These are phyloP conservation scores for Indicator indicator DNA, from an alignment of 2,113 vertebrate species.

Conservation along the genomic window DNA sequence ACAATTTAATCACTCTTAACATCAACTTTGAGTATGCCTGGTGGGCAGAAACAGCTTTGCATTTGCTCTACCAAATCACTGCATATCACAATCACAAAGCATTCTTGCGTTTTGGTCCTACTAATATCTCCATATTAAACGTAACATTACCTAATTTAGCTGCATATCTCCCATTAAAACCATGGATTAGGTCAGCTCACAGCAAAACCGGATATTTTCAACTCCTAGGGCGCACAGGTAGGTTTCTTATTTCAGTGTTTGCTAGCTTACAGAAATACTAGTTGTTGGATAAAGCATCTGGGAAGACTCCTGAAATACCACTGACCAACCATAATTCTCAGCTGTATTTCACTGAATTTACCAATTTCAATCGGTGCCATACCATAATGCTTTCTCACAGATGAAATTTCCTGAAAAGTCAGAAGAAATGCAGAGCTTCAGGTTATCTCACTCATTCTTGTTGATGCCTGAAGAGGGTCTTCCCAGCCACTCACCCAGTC, in stretches of 20 bases:
- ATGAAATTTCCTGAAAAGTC: neutral
- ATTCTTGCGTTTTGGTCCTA: neutral
- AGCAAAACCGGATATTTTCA: neutral
- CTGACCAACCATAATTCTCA: neutral
- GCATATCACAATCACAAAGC: neutral
- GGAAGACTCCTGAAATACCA: neutral
- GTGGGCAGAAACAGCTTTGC: neutral
- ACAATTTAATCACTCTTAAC: neutral
- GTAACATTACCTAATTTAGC: neutral
- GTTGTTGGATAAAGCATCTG: neutral
- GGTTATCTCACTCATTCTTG: neutral
- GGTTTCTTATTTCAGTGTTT: neutral
- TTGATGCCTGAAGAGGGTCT: neutral
- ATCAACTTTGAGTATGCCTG: neutral
- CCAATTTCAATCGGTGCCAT: neutral
- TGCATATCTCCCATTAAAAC: neutral
- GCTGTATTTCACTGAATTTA: neutral
- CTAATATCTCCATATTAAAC: neutral
- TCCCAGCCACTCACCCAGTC: accelerated
- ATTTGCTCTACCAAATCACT: neutral
- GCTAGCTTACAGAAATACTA: neutral
- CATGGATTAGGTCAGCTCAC: neutral
- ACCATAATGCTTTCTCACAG: neutral
- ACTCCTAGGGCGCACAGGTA: neutral
- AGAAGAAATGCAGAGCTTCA: neutral